Percentiles rank a stretch among this genome's conserved stretches.
Conservation (phyloP, 2,888 invertebrate species). For the Onthophagus sagittarius region DNA sequence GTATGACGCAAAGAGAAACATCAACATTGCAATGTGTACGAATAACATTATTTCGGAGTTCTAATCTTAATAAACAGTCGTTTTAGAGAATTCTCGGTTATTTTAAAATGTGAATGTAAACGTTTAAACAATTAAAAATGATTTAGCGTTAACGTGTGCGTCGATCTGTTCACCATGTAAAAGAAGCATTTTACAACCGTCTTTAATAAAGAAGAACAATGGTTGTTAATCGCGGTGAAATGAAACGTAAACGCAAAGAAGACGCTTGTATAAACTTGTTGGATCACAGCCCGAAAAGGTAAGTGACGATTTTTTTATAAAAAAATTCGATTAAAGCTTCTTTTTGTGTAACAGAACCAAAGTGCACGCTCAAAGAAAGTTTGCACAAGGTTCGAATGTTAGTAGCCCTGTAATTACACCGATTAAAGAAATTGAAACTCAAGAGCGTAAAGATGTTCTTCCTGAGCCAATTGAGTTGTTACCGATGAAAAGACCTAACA, state of each 20-base stretch:
- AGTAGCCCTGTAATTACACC: constrained; percentile 58
- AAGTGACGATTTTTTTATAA: constrained; percentile 18
- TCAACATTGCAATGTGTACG: neutral
- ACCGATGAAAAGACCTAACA: constrained; percentile 68
- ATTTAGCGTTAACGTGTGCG: neutral
- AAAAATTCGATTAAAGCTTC: neutral
- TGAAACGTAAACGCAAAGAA: constrained; percentile 48
- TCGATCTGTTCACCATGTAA: no score
- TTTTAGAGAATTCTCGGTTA: neutral
- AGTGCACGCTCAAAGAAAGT: constrained; percentile 83
- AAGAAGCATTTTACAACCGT: neutral
- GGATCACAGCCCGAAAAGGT: constrained; percentile 51
- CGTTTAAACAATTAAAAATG: neutral
- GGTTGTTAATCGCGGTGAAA: constrained; percentile 44
- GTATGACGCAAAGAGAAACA: neutral
- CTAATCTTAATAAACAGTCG: neutral
- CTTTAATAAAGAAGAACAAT: constrained; percentile 27
- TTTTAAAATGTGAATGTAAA: neutral
- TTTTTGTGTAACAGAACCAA: constrained; percentile 56
- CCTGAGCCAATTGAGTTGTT: constrained; percentile 58
- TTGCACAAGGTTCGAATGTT: constrained; percentile 73
- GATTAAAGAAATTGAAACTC: constrained; percentile 58
- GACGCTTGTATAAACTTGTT: constrained; percentile 33
- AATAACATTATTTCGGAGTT: neutral
- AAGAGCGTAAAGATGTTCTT: constrained; percentile 45